These are phyloP conservation scores for Leucophenga varia DNA, from an alignment of 1,140 invertebrate species.

Conservation along the genomic window DNA sequence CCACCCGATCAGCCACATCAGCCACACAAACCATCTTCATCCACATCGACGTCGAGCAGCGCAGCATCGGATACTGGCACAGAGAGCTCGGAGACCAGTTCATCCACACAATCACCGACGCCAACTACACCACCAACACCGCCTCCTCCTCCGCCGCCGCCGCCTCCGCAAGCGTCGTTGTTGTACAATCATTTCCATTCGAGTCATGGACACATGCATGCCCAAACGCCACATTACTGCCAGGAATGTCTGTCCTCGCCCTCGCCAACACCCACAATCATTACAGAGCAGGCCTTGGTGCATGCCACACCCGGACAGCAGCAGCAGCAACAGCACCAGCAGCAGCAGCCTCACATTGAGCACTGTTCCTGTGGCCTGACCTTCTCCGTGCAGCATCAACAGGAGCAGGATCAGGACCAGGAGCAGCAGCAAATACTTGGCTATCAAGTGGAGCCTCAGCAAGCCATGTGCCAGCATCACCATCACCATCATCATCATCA, in stretches of 20 bases:
- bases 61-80: too few relatives aligned
- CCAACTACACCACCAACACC: too few relatives aligned
- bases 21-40: conserved; percentile 51
- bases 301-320: conserved; percentile 29
- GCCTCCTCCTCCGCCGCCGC: conserved; percentile 23
- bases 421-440: too few relatives aligned
- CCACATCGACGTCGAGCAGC: too few relatives aligned
- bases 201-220: too few relatives aligned
- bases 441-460: neutral
- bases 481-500: conserved; percentile 19
- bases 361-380: conserved; percentile 47
- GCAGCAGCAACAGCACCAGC: neutral
- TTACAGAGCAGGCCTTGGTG: conserved; percentile 44
- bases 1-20: conserved; percentile 47
- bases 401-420: too few relatives aligned
- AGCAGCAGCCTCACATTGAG: conserved; percentile 34
- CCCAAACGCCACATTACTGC: conserved; percentile 37
- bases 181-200: too few relatives aligned
- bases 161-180: conserved; percentile 15
- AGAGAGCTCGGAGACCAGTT: conserved; percentile 30
- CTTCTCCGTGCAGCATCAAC: conserved; percentile 33
- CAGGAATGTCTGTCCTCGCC: conserved; percentile 44
- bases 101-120: conserved; percentile 28
- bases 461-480: conserved; percentile 2
- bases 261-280: conserved; percentile 40